Evolutionary conservation across 2,797 vertebrate genomes (phyloP), one percentile per base, ranked within the genome.

Genomic region (Sebastes vulpes): DNA sequence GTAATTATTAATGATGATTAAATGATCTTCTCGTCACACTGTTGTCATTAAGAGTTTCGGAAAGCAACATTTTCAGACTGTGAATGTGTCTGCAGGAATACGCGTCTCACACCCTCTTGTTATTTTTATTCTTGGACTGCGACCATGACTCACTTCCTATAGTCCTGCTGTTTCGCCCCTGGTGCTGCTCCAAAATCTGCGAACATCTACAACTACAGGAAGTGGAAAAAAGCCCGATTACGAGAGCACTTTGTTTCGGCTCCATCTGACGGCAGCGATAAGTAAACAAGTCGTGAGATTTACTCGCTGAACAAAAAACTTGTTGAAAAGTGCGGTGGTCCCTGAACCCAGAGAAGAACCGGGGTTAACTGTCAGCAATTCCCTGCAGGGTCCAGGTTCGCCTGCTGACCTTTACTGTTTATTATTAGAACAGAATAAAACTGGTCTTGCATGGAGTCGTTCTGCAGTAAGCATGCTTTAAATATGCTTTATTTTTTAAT

Each of bases 191-290:
- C 63, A 26, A 59, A 35, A 77, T 71, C 78, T 66, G 67, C 38
- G 10, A 84, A 56, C 73, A 73, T 69, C 72, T 64, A 74, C 77
- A 68, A 72, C 75, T 26, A 2, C 75, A 86, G 86, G 83, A 92
- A 90, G 77, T 77, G 60, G 65, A 71, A 73, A 35, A 67, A 72
- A 72, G 58, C 72, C 46, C 63, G 81, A 82, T 84, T 77, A 53
- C 14, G 2, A 52, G 78, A 63, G 75, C 75, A 61, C 60, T 76
- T 83, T 88, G 84, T 89, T 79, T 79, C 20, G 2, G 63, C 75
- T 82, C 60, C 67, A 52, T 67, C 71, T 82, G 82, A 85, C 48
- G 5, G 60, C 52, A 26, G 76, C 5, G 54, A 81, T 85, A 81
- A 68, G 83, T 75, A 52, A 86, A 79, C 68, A 26, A 26, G 26